Conservation (phyloP, 2,797 vertebrate genomes). For the Synaphobranchus kaupii region DNA sequence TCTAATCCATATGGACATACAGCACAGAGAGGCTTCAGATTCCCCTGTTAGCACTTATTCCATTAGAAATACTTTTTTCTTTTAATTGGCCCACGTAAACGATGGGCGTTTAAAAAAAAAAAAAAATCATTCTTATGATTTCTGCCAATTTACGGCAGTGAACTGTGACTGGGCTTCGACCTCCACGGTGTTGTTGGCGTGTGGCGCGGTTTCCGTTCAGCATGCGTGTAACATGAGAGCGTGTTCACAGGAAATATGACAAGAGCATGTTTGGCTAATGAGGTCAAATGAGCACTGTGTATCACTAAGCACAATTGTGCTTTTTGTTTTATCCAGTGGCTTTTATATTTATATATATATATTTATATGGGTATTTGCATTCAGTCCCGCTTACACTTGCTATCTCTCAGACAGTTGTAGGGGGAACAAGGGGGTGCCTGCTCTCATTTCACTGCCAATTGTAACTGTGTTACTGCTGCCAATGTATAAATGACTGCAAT, state of each 20-base stretch:
- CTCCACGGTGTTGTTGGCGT: slow-evolving; percentile 66
- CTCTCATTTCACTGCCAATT: slow-evolving; percentile 88
- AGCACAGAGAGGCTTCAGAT: slow-evolving; percentile 15
- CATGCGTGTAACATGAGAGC: slow-evolving; percentile 48
- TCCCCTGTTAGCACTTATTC: not conserved
- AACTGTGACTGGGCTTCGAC: not conserved
- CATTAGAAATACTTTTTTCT: no score
- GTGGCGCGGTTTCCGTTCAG: slow-evolving; percentile 80
- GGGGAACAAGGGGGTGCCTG: slow-evolving; percentile 69
- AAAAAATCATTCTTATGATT: not conserved
- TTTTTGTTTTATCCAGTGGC: slow-evolving; percentile 56
- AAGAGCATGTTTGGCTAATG: slow-evolving; percentile 88
- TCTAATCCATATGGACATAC: slow-evolving; percentile 40
- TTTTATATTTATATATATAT: no score
- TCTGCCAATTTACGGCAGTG: not conserved
- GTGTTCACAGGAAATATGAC: slow-evolving; percentile 86
- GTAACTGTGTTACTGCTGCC: slow-evolving; percentile 84
- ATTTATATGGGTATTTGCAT: slow-evolving; percentile 88
- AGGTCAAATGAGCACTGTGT: slow-evolving; percentile 81
- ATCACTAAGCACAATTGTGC: slow-evolving; percentile 86
- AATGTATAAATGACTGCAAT: slow-evolving; percentile 99
- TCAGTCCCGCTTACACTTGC: slow-evolving; percentile 81
- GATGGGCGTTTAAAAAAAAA: no score
- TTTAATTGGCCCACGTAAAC: not conserved
- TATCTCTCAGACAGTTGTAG: slow-evolving; percentile 77